phyloP scores from a whole-genome alignment of 2,113 vertebrate genomes.

The Prionailurus viverrinus region DNA sequence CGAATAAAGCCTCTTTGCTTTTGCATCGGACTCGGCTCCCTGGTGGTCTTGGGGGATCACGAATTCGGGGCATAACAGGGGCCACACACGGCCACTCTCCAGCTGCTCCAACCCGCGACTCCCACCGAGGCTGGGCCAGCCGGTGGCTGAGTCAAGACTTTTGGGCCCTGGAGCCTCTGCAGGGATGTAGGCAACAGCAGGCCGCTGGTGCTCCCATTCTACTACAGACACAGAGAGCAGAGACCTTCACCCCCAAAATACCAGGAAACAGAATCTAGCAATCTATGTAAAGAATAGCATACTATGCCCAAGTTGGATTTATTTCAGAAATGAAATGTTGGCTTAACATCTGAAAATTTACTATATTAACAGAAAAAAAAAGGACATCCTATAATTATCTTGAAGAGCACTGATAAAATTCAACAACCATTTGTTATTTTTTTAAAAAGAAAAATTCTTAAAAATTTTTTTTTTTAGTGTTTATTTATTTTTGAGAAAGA shows the following conservation, averaged over 20 bases:
- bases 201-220: accelerated
- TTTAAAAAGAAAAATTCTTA: not conserved
- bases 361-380: not conserved
- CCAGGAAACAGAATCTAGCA: not conserved
- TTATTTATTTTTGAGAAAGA: no score
- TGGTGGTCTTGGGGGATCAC: no score
- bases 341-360: not conserved
- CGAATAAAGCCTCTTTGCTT: no score
- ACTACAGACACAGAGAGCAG: accelerated
- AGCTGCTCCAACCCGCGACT: not conserved
- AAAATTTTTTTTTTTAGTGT: no score
- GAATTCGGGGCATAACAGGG: no score
- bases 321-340: not conserved
- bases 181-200: not conserved
- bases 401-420: not conserved
- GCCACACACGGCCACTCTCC: no score
- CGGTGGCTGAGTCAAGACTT: not conserved
- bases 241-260: not conserved
- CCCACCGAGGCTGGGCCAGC: not conserved
- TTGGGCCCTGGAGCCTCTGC: not conserved
- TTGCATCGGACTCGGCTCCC: no score
- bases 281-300: not conserved
- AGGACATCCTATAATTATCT: not conserved
- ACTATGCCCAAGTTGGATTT: not conserved
- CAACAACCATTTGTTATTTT: not conserved